Conservation (phyloP, 2,113 vertebrate species). For the Tetrao urogallus region DNA sequence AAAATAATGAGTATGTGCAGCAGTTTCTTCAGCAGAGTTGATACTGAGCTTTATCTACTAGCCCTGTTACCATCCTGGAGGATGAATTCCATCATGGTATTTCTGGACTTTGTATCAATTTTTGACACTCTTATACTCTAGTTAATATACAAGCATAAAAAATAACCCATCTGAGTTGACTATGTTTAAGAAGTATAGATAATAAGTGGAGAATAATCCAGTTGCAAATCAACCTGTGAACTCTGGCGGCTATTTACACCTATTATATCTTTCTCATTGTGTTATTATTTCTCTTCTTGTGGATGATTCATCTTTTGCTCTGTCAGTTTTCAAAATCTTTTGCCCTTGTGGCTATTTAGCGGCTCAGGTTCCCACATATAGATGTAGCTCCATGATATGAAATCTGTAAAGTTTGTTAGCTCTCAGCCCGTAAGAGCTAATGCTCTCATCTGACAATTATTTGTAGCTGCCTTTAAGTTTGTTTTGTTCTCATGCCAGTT, state of each 20-base stretch:
- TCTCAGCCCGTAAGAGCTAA: not conserved
- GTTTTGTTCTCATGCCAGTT: not conserved
- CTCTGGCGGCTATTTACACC: not conserved
- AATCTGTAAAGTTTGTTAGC: not conserved
- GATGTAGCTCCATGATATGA: not conserved
- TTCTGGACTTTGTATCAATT: not conserved
- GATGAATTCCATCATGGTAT: not conserved
- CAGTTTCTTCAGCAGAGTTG: not conserved
- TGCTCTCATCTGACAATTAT: not conserved
- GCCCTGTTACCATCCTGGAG: fast-evolving
- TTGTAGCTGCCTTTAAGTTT: not conserved
- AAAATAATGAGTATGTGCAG: fast-evolving
- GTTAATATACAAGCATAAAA: not conserved
- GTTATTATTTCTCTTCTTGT: not conserved
- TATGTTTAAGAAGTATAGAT: not conserved
- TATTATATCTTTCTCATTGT: not conserved
- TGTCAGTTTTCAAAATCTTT: not conserved
- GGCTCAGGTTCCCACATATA: not conserved
- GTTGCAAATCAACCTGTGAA: not conserved
- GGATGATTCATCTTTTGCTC: not conserved
- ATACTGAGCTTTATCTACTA: fast-evolving
- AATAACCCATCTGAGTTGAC: not conserved
- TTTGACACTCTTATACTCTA: not conserved
- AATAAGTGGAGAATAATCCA: not conserved
- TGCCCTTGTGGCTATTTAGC: not conserved